Conservation (phyloP, 2,113 vertebrate genomes). For the Corythornis madagascariensis region DNA sequence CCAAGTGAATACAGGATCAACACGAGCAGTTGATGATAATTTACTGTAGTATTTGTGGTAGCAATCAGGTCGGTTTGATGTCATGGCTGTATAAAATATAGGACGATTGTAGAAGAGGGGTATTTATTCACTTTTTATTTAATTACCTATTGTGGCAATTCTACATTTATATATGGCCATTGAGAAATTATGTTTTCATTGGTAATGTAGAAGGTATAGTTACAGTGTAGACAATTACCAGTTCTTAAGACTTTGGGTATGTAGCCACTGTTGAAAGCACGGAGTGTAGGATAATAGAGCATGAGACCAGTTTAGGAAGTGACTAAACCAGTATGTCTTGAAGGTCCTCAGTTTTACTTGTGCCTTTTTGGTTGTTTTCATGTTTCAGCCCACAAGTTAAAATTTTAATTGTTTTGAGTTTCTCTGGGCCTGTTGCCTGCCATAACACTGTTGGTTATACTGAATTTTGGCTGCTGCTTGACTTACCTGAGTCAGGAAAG, state of each 20-base stretch:
- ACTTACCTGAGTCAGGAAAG: not conserved
- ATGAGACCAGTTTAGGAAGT: not conserved
- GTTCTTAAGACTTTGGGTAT: not conserved
- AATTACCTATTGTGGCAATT: not conserved
- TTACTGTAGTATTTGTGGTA: not conserved
- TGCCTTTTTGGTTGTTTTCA: too few relatives aligned
- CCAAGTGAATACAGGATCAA: not conserved
- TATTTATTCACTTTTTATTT: not conserved
- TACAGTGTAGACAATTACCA: not conserved
- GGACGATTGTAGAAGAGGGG: not conserved
- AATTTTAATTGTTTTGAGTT: not conserved
- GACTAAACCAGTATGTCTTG: not conserved
- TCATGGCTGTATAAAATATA: not conserved
- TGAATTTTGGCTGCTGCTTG: not conserved
- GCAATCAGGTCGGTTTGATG: not conserved
- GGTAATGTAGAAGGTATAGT: not conserved
- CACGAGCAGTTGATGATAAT: not conserved
- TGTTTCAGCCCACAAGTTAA: not conserved
- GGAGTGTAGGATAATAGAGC: fast-evolving
- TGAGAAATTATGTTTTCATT: not conserved
- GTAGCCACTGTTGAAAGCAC: not conserved
- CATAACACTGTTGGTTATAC: not conserved
- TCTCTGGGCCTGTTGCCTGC: not conserved
- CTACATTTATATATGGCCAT: not conserved
- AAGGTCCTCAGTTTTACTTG: not conserved